Conservation (phyloP, 2,888 invertebrate species). For the Crioceris asparagi region DNA sequence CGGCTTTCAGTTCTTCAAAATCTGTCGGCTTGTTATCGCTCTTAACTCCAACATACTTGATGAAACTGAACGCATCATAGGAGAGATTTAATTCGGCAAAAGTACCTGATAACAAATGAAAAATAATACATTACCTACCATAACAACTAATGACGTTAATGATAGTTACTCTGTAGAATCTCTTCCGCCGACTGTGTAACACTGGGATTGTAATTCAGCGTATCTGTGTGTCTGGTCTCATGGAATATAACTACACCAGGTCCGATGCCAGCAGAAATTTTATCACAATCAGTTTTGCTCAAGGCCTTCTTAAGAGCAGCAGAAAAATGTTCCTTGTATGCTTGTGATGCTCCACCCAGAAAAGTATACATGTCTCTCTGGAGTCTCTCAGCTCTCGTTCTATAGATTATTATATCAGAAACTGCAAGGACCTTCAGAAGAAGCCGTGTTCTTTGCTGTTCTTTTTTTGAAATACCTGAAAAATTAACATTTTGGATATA, state of each 20-base stretch:
- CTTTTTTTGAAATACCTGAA: slow-evolving; percentile 40
- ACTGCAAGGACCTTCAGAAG: slow-evolving; percentile 70
- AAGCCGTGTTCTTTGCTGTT: slow-evolving; percentile 55
- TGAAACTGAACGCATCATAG: slow-evolving; percentile 60
- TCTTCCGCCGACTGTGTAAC: slow-evolving; percentile 52
- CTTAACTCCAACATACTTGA: slow-evolving; percentile 56
- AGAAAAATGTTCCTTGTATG: slow-evolving; percentile 63
- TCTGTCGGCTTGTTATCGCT: slow-evolving; percentile 44
- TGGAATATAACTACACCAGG: slow-evolving; percentile 71
- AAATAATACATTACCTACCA: too few relatives aligned
- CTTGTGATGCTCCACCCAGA: slow-evolving; percentile 63
- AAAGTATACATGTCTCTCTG: slow-evolving; percentile 69
- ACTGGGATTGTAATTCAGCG: slow-evolving; percentile 47
- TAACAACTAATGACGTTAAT: too few relatives aligned
- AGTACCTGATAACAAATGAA: slow-evolving; percentile 34
- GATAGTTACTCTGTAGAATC: slow-evolving; percentile 38
- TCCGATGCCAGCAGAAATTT: slow-evolving; percentile 36
- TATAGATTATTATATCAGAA: slow-evolving; percentile 68
- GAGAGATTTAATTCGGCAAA: slow-evolving; percentile 53
- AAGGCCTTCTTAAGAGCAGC: slow-evolving; percentile 40
- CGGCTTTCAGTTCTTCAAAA: slow-evolving; percentile 47
- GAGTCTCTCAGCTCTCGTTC: slow-evolving; percentile 63
- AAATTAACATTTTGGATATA: too few relatives aligned
- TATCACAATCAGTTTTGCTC: slow-evolving; percentile 21
- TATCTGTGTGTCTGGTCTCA: slow-evolving; percentile 63